Evolutionary conservation across 2,113 vertebrate species (phyloP).

Genomic region (Hypomesus transpacificus): DNA sequence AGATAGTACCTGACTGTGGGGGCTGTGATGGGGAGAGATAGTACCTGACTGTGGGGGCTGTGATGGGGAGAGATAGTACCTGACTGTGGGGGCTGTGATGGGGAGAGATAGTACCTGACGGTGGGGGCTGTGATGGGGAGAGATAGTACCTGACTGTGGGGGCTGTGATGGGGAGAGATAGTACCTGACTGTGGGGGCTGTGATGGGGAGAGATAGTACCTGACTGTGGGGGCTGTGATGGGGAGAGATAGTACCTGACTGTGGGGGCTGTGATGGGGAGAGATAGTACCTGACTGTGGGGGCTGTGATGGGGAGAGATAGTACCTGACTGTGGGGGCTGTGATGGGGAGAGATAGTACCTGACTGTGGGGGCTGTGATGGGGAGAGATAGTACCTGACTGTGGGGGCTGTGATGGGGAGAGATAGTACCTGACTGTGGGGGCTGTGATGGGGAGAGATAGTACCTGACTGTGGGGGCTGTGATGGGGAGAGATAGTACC

Average conservation of each 20-base stretch:
- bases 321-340: no score
- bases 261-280: constrained; percentile 94
- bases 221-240: background rate
- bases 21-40: background rate
- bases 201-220: background rate
- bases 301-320: background rate
- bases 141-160: no score
- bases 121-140: background rate
- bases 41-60: no score
- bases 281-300: no score
- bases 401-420: background rate
- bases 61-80: constrained; percentile 79
- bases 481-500: background rate
- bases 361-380: background rate
- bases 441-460: constrained; percentile 92
- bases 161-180: background rate
- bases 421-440: constrained; percentile 94
- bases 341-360: background rate
- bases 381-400: no score
- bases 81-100: constrained; percentile 92
- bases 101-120: constrained; percentile 28
- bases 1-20: no score
- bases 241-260: constrained; percentile 92
- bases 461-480: no score
- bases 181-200: no score